Percentiles rank a stretch among this genome's conserved stretches.
Evolutionary conservation across 2,888 invertebrate species (phyloP).

Genomic region (Eumerus sabulonum): DNA sequence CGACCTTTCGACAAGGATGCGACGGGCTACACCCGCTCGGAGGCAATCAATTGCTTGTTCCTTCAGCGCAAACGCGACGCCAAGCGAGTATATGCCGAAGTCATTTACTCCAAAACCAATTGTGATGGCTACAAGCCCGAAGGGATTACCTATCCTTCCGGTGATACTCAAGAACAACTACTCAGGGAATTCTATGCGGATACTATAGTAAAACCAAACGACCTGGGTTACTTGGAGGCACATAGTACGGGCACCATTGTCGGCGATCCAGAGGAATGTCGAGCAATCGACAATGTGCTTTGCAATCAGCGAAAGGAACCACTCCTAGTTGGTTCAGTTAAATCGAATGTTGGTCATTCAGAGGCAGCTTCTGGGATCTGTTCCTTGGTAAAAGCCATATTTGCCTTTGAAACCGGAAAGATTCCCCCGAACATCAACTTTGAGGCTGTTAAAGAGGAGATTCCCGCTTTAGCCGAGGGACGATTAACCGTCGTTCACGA

Average conservation of each 20-base stretch:
- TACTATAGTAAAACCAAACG: constrained; percentile 84
- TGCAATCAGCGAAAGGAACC: constrained; percentile 87
- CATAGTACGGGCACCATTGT: constrained; percentile 91
- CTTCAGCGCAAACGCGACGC: constrained; percentile 86
- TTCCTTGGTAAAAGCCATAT: constrained; percentile 88
- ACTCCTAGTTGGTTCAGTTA: constrained; percentile 92
- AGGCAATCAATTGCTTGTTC: constrained; percentile 85
- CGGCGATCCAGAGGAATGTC: constrained; percentile 95
- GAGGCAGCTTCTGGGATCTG: constrained; percentile 93
- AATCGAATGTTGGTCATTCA: constrained; percentile 96
- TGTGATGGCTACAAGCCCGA: constrained; percentile 88
- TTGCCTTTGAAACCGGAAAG: constrained; percentile 88
- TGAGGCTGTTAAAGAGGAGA: constrained; percentile 82
- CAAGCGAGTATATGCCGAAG: constrained; percentile 84
- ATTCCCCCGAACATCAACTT: constrained; percentile 94
- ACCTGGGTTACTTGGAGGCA: constrained; percentile 90
- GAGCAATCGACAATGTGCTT: constrained; percentile 89
- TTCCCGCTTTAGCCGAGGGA: constrained; percentile 82
- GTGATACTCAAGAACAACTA: constrained; percentile 82
- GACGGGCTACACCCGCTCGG: constrained; percentile 91
- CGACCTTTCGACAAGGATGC: constrained; percentile 93
- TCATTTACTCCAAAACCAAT: constrained; percentile 89
- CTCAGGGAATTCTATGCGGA: constrained; percentile 84
- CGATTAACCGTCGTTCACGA: constrained; percentile 87
- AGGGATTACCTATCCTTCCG: constrained; percentile 85